Conservation (phyloP, 1,140 invertebrate species). For the Cydia splendana region DNA sequence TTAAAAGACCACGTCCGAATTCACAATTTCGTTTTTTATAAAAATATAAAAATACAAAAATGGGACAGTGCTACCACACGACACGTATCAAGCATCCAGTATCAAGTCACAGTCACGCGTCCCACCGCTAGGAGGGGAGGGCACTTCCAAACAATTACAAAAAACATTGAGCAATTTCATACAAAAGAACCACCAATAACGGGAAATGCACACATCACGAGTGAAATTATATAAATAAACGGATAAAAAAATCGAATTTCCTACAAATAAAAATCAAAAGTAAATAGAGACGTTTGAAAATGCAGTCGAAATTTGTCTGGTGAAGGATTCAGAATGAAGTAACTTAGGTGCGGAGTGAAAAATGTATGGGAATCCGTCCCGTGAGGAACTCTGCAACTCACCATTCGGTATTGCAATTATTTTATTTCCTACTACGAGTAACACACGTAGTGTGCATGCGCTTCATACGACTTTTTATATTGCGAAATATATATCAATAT, state of each 20-base stretch:
- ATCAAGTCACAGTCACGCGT: constrained; percentile 52
- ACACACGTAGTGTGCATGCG: constrained; percentile 33
- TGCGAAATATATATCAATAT: constrained; percentile 28
- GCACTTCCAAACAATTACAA: constrained; percentile 52
- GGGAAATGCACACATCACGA: constrained; percentile 39
- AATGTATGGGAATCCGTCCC: constrained; percentile 39
- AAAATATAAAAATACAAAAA: constrained; percentile 80
- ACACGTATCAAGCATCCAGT: constrained; percentile 24
- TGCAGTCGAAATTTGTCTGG: constrained; percentile 45
- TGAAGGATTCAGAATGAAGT: constrained; percentile 35
- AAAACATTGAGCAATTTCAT: constrained; percentile 49
- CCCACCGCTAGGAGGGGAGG: constrained; percentile 56
- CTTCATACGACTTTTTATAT: constrained; percentile 35
- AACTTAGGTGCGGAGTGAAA: constrained; percentile 42
- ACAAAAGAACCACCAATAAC: constrained; percentile 60
- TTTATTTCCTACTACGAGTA: constrained; percentile 7
- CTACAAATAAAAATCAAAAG: constrained; percentile 54
- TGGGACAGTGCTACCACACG: constrained; percentile 72
- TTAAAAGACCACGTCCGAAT: constrained; percentile 74
- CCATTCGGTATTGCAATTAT: constrained; percentile 8
- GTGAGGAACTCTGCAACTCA: background rate
- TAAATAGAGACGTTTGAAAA: constrained; percentile 43
- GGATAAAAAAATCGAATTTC: constrained; percentile 54
- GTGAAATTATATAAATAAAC: constrained; percentile 37
- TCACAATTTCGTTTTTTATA: constrained; percentile 72